Percentiles rank a stretch among this genome's conserved stretches.
These are phyloP conservation scores for Coturnix japonica DNA, from an alignment of 2,113 vertebrate species.

Conservation along the genomic window DNA sequence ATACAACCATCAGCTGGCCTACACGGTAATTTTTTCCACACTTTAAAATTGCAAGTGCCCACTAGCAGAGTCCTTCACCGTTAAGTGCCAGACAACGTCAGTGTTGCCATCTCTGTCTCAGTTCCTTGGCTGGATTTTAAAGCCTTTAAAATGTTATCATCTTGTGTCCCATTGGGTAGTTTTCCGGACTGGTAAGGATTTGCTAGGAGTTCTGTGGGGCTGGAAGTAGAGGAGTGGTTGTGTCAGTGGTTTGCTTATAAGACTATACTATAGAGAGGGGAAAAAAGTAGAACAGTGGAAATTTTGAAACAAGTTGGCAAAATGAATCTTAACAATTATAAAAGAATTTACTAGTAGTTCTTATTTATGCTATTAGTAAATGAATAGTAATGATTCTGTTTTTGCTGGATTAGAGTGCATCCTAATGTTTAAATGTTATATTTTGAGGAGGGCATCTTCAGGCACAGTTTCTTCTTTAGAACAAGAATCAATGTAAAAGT, in stretches of 20 bases:
- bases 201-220: background rate
- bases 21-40: slow-evolving; percentile 11
- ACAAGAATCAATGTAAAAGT: background rate
- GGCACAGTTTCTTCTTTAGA: background rate
- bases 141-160: background rate
- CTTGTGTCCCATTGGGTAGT: background rate
- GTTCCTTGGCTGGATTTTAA: background rate
- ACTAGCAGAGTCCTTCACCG: background rate
- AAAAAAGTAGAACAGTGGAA: background rate
- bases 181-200: background rate
- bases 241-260: background rate
- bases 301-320: background rate
- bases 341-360: background rate
- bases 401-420: background rate
- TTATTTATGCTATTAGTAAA: background rate
- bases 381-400: background rate
- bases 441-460: background rate
- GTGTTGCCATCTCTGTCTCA: background rate
- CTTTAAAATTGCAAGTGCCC: background rate
- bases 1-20: background rate
- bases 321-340: background rate
- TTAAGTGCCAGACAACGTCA: background rate
- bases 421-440: background rate
- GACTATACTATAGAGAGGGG: background rate
- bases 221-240: background rate